A percentile compares a stretch with the other conserved stretches of the same genome.
Conservation (phyloP, 2,797 vertebrate genomes). For the Ciconia nigra region DNA sequence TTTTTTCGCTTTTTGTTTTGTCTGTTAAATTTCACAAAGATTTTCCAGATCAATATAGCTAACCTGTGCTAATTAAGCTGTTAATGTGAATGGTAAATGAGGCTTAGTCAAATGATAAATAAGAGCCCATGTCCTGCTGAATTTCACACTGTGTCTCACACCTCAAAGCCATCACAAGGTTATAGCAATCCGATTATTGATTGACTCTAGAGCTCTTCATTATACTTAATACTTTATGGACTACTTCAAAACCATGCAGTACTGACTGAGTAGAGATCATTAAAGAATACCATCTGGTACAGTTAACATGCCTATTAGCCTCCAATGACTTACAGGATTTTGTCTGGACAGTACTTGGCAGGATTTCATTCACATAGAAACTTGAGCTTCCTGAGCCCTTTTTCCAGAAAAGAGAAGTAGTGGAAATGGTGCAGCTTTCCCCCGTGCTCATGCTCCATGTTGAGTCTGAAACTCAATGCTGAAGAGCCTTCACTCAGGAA, state of each 20-base stretch:
- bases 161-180: neutral
- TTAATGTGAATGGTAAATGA: slow-evolving; percentile 1
- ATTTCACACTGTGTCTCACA: neutral
- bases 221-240: neutral
- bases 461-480: neutral
- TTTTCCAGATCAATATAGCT: neutral
- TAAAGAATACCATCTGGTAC: neutral
- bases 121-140: neutral
- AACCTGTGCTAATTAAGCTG: neutral
- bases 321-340: neutral
- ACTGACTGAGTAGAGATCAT: neutral
- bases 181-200: neutral
- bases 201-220: neutral
- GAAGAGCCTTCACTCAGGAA: neutral
- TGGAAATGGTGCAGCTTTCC: neutral
- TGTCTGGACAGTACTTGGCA: neutral
- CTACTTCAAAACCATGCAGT: neutral
- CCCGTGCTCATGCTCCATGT: rapidly evolving
- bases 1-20: neutral
- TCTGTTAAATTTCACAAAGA: neutral
- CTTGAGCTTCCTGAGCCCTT: neutral
- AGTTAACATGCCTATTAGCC: neutral
- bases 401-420: neutral
- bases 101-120: neutral
- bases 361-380: neutral